A percentile compares a stretch with the other conserved stretches of the same genome.
Evolutionary conservation across 2,888 invertebrate genomes (phyloP).

Genomic region (Machimus atricapillus): DNA sequence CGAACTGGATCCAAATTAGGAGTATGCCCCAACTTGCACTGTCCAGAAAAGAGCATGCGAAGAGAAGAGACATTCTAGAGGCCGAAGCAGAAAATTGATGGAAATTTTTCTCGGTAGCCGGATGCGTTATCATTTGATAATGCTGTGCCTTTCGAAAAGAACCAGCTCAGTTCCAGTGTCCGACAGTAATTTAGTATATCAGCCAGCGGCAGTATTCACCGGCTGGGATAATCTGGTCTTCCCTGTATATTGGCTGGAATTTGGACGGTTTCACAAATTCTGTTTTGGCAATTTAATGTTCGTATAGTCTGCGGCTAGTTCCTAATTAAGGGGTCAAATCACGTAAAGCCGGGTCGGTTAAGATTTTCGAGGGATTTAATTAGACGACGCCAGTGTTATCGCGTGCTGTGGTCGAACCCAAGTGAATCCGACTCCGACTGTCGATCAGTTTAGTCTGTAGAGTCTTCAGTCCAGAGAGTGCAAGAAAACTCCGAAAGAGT

Average conservation of each 20-base stretch:
- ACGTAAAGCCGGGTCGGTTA: not conserved
- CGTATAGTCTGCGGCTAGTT: not conserved
- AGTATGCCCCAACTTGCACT: not conserved
- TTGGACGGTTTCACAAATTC: not conserved
- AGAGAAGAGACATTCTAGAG: not conserved
- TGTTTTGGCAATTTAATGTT: not conserved
- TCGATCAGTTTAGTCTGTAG: not conserved
- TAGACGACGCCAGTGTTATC: not conserved
- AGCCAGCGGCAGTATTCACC: not conserved
- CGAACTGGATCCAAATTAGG: not conserved
- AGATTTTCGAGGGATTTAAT: not conserved
- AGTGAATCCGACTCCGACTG: not conserved
- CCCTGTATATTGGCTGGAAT: not conserved
- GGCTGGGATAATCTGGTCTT: not conserved
- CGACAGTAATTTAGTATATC: not conserved
- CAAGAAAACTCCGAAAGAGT: not conserved
- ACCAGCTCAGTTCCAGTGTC: not conserved
- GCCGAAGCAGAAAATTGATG: not conserved
- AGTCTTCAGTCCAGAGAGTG: not conserved
- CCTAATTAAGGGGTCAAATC: not conserved
- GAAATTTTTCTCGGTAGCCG: not conserved
- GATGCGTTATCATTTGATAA: slow-evolving; percentile 10
- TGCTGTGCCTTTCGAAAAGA: not conserved
- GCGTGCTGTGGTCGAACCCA: not conserved
- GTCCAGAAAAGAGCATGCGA: not conserved